These are phyloP conservation scores for Drosophila paulistorum DNA, from an alignment of 1,140 invertebrate genomes.

Conservation along the genomic window DNA sequence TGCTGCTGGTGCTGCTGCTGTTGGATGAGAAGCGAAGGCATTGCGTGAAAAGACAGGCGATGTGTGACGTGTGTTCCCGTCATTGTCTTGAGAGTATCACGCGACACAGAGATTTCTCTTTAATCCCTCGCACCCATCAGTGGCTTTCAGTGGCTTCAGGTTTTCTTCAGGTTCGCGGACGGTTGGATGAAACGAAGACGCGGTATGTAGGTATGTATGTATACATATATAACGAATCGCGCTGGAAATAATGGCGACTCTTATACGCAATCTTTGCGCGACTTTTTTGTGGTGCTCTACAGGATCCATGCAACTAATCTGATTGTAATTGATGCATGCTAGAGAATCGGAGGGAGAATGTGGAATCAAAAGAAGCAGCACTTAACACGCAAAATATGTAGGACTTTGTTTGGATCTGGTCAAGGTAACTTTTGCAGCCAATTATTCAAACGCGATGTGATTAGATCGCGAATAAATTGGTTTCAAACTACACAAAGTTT, in stretches of 20 bases:
- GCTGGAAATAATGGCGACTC: constrained; percentile 29
- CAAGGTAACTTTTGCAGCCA: constrained; percentile 53
- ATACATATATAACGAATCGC: background rate
- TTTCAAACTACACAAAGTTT: constrained; percentile 41
- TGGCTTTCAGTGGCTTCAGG: background rate
- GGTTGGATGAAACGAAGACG: background rate
- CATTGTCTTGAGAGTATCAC: constrained; percentile 8
- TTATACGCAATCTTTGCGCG: constrained; percentile 22
- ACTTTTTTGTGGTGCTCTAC: constrained; percentile 30
- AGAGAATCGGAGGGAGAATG: constrained; percentile 40
- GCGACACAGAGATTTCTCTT: constrained; percentile 11
- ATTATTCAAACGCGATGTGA: constrained; percentile 71
- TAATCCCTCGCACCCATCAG: constrained; percentile 7
- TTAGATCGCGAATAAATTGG: constrained; percentile 65
- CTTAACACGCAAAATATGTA: constrained; percentile 58
- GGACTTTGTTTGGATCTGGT: constrained; percentile 35
- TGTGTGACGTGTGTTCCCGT: constrained; percentile 11
- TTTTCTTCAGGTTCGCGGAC: constrained; percentile 7
- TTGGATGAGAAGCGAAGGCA: background rate
- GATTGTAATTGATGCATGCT: constrained; percentile 76
- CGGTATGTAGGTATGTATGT: background rate
- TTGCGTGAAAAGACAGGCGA: constrained; percentile 10
- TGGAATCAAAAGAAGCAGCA: constrained; percentile 20
- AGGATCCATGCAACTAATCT: constrained; percentile 69
- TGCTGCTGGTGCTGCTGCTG: background rate